Percentiles rank a stretch among this genome's conserved stretches.
These are phyloP conservation scores for Ceratosolen fusciceps DNA, from an alignment of 1,140 invertebrate species.

Conservation along the genomic window DNA sequence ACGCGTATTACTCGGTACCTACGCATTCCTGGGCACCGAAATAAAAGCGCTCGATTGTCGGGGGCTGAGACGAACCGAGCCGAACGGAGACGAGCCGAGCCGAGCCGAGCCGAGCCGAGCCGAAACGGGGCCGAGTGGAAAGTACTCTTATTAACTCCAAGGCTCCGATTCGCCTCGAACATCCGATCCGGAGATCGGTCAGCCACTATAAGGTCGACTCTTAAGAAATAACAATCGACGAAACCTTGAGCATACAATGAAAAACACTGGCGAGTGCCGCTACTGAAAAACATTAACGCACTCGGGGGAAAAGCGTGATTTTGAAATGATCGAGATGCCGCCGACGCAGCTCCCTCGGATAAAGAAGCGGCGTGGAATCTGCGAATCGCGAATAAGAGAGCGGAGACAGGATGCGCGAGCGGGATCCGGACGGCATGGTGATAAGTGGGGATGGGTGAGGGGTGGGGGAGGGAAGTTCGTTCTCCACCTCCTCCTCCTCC, in stretches of 20 bases:
- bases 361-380: constrained; percentile 3
- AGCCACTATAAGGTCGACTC: too few species aligned
- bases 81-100: too few species aligned
- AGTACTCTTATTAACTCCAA: constrained; percentile 2
- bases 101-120: too few species aligned
- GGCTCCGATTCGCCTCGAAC: background rate
- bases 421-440: background rate
- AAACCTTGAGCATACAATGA: background rate
- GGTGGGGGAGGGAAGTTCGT: background rate
- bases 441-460: background rate
- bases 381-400: background rate
- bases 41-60: background rate
- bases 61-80: too few species aligned
- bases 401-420: background rate
- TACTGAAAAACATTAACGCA: background rate
- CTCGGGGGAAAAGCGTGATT: background rate
- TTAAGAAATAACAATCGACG: constrained; percentile 3
- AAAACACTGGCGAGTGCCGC: background rate
- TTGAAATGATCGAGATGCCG: background rate
- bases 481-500: too few species aligned
- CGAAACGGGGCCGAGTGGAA: background rate
- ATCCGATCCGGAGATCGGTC: too few species aligned
- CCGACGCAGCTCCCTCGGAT: background rate
- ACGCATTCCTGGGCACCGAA: background rate
- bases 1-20: too few species aligned